Conservation (phyloP, 1,140 invertebrate species). For the Drosophila neocordata region DNA sequence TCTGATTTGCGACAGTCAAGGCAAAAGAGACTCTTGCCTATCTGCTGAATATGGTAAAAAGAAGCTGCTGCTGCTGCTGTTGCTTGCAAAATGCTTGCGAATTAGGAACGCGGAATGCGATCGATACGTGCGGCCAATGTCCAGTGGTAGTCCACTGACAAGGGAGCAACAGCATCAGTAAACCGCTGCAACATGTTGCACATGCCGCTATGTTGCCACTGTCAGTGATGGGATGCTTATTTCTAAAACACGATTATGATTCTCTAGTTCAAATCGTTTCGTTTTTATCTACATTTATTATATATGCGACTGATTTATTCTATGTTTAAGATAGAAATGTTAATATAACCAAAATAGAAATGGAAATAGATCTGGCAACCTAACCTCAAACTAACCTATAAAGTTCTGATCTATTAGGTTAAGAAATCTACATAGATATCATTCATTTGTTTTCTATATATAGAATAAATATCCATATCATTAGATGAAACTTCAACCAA, state of each 20-base stretch:
- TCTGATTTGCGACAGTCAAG: conserved; percentile 78
- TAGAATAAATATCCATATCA: no score
- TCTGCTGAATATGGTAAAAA: conserved; percentile 76
- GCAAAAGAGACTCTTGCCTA: conserved; percentile 31
- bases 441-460: no score
- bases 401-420: no score
- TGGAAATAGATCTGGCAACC: no score
- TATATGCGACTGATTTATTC: no score
- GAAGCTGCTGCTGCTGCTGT: conserved; percentile 46
- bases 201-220: conserved; percentile 68
- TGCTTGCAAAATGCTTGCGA: conserved; percentile 66
- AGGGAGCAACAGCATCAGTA: conserved; percentile 38
- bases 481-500: no score
- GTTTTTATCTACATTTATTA: background rate
- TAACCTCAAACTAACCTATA: no score
- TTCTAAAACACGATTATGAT: background rate
- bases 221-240: conserved; percentile 9
- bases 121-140: conserved; percentile 73
- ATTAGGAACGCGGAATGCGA: conserved; percentile 81
- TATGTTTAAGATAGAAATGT: no score
- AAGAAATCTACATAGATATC: no score
- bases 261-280: background rate
- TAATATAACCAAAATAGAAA: no score
- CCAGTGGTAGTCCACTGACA: conserved; percentile 40
- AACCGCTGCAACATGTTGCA: conserved; percentile 69